Percentiles rank a stretch among this genome's conserved stretches.
Conservation (phyloP, 1,140 invertebrate species). For the Argopecten irradians region DNA sequence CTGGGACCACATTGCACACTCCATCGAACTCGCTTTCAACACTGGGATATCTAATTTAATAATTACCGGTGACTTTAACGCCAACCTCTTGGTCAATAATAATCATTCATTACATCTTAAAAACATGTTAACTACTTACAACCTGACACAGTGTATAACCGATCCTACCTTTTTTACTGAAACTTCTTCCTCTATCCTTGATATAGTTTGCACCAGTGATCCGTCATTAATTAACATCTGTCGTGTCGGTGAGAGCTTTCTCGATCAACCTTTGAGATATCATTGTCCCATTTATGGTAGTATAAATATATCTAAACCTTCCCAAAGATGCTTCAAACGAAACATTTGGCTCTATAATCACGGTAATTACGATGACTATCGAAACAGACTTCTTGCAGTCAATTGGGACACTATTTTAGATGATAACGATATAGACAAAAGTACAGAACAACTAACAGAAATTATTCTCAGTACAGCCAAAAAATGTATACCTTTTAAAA, state of each 20-base stretch:
- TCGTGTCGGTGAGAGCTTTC: too few relatives aligned
- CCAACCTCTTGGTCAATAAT: background rate
- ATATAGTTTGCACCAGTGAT: background rate
- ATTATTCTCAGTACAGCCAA: background rate
- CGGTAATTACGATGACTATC: background rate
- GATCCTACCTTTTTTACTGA: background rate
- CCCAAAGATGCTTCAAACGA: too few relatives aligned
- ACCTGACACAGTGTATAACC: background rate
- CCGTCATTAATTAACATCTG: background rate
- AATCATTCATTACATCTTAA: background rate
- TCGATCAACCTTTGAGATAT: too few relatives aligned
- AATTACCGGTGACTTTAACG: conserved; percentile 36
- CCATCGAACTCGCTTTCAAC: too few relatives aligned
- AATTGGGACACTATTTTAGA: background rate
- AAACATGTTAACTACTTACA: background rate
- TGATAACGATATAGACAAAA: background rate
- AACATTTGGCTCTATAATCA: conserved; percentile 27
- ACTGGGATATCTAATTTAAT: background rate
- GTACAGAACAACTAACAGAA: background rate
- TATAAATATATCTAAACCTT: too few relatives aligned
- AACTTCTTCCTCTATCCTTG: background rate
- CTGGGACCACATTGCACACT: background rate
- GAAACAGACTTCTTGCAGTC: background rate
- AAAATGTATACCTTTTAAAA: background rate
- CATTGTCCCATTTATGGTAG: too few relatives aligned